Conservation (phyloP, 2,113 vertebrate genomes). For the Genyomyrus donnyi region DNA sequence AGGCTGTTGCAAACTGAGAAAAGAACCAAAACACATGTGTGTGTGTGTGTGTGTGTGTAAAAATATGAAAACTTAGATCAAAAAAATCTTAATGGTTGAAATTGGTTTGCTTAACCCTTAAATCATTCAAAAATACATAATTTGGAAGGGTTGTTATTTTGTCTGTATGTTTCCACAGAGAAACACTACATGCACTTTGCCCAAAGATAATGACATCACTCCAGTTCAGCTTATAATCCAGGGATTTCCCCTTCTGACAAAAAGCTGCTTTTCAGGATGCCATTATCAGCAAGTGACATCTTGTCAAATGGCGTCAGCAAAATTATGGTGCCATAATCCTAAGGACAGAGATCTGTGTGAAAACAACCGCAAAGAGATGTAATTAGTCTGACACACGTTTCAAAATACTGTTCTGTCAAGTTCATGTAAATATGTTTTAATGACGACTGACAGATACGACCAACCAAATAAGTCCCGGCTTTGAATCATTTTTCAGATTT, state of each 20-base stretch:
- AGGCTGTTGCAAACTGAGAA: background rate
- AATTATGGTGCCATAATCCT: background rate
- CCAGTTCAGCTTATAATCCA: background rate
- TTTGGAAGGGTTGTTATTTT: background rate
- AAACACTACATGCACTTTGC: background rate
- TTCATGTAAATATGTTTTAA: background rate
- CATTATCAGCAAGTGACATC: background rate
- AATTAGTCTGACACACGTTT: background rate
- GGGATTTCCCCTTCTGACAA: background rate
- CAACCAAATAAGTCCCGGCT: background rate
- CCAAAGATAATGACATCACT: background rate
- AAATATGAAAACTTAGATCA: background rate
- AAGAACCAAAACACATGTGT: background rate
- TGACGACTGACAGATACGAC: background rate
- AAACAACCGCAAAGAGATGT: background rate
- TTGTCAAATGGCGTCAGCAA: background rate
- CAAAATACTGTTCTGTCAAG: background rate
- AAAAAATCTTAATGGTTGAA: background rate
- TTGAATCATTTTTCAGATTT: background rate
- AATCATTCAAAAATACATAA: background rate
- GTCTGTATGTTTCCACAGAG: background rate
- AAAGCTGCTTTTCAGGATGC: background rate
- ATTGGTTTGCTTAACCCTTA: background rate
- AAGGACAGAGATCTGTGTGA: background rate
- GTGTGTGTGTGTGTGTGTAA: background rate